Conservation (phyloP, 2,888 invertebrate genomes). For the Brenthis daphne region DNA sequence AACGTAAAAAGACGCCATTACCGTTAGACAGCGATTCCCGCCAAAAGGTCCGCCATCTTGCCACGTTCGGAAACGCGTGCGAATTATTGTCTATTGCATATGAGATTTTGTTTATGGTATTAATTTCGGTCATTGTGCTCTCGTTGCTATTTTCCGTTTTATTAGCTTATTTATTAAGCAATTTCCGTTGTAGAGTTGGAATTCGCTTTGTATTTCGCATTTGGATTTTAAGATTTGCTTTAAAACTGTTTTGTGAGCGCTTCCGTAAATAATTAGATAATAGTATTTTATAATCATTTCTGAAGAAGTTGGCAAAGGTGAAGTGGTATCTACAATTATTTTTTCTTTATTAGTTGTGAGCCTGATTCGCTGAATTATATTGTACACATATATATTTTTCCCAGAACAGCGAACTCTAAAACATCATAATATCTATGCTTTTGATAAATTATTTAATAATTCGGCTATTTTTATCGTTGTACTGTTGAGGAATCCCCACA, state of each 20-base stretch:
- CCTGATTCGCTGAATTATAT: no score
- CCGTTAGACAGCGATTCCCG: constrained; percentile 65
- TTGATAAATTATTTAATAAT: no score
- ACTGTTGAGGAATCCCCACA: no score
- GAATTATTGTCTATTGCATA: constrained; percentile 78
- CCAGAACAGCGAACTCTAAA: no score
- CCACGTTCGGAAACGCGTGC: constrained; percentile 69
- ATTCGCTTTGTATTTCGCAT: constrained; percentile 31
- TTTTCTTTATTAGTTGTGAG: no score
- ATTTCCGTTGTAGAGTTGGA: constrained; percentile 45
- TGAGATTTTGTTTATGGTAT: constrained; percentile 80
- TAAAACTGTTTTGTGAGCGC: constrained; percentile 9
- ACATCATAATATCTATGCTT: no score
- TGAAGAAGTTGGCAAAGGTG: no score
- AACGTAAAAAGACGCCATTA: constrained; percentile 80
- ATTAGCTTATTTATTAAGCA: constrained; percentile 47
- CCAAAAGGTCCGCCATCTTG: constrained; percentile 74
- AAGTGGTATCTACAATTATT: no score
- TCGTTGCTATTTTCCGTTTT: constrained; percentile 49
- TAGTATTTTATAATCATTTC: not conserved
- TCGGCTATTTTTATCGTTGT: no score
- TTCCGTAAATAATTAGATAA: constrained; percentile 1
- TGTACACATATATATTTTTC: no score
- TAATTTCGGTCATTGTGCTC: constrained; percentile 74
- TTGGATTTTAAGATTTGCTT: constrained; percentile 23